Evolutionary conservation across 2,888 invertebrate genomes (phyloP), one percentile per base, ranked within the genome.

Genomic region (Heliconius ismenius): DNA sequence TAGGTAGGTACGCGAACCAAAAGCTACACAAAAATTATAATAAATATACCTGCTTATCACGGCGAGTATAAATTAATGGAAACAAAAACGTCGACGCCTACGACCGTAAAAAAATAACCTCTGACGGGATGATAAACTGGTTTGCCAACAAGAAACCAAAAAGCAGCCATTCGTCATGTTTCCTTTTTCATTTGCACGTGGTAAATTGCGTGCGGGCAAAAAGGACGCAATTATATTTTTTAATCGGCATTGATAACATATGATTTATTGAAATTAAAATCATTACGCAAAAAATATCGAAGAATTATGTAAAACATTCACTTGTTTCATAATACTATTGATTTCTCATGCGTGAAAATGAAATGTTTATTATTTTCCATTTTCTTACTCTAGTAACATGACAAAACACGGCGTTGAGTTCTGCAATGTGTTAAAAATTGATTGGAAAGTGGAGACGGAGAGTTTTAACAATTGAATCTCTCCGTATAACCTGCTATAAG

Each of bases 61-160:
- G 81, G 81, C 82, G 84, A 82, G 79, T 85, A 86, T 82, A 88
- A 90, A 86, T 90, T 89, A 89, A 84, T 84, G 85, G 88, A 89
- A 90, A 83, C 88, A 87, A 86, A 89, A 90, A 88, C 60, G 90
- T 92, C 90, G 90, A 92, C 92, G 91, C 92, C 92, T 91, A 88
- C 88, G 87, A 83, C 82, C 81, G 82, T 82, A 86, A 88, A 88
- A 90, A 91, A 84, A 91, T 91, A 84, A 84, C 86, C 82, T 84
- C 86, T 84, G 84, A 84, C 83, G 84, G 83, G 88, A 92, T 92
- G 92, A 93, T 90, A 92, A 93, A 94, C 93, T 90, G 92, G 92
- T 94, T 90, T 82, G 86, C 84, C 43, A 85, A 86, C 86, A 84
- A 79, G 82, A 83, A 78, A 79, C 76, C 65, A 76, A 81, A 78